These are phyloP conservation scores for Listronotus bonariensis DNA, from an alignment of 1,140 invertebrate genomes.

Conservation along the genomic window DNA sequence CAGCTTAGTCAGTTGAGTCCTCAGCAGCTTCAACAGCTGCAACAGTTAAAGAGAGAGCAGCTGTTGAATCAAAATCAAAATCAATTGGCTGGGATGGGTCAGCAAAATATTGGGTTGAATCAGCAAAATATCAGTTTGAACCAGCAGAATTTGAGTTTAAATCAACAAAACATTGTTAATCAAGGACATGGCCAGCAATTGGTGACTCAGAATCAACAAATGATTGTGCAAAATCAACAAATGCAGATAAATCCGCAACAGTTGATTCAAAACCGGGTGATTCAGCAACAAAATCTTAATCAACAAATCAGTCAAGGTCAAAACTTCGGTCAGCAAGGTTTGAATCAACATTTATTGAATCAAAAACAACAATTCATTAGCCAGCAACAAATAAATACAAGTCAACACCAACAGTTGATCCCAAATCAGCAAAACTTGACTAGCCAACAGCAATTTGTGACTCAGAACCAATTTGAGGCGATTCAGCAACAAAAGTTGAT, in stretches of 20 bases:
- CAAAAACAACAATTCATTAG: conserved; percentile 39
- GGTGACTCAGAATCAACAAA: conserved; percentile 15
- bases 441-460: conserved; percentile 36
- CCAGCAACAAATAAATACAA: conserved; percentile 35
- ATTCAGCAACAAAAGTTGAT: conserved; percentile 33
- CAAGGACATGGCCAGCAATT: conserved; percentile 21
- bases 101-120: conserved; percentile 6
- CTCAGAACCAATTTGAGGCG: conserved; percentile 35
- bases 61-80: conserved; percentile 28
- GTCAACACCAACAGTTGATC: conserved; percentile 41
- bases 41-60: conserved; percentile 32
- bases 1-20: conserved; percentile 31
- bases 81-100: conserved; percentile 14
- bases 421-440: conserved; percentile 40
- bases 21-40: conserved; percentile 32
- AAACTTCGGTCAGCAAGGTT: conserved; percentile 24
- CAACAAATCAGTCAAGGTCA: conserved; percentile 36
- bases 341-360: conserved; percentile 32
- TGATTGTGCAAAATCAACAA: conserved; percentile 26
- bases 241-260: conserved; percentile 23
- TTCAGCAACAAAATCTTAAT: conserved; percentile 39
- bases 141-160: conserved; percentile 23
- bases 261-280: conserved; percentile 23
- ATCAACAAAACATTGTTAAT: conserved; percentile 19
- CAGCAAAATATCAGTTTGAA: conserved; percentile 14